Conservation (phyloP, 2,888 invertebrate genomes). For the Limnephilus lunatus region DNA sequence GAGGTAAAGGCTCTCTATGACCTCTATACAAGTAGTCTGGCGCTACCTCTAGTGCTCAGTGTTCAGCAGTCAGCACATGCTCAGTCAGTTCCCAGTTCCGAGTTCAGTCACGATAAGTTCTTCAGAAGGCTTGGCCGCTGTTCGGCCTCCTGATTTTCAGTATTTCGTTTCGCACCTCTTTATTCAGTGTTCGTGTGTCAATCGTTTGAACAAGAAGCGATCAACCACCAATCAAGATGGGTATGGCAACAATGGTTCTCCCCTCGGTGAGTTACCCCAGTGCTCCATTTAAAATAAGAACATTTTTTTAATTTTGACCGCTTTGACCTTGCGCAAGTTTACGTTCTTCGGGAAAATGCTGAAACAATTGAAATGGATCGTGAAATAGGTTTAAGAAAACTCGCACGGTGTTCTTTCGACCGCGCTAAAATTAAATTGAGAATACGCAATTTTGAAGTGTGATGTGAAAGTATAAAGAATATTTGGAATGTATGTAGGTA, state of each 20-base stretch:
- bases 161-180: slow-evolving; percentile 7
- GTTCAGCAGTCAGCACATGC: slow-evolving; percentile 51
- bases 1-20: slow-evolving; percentile 21
- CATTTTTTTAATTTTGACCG: slow-evolving; percentile 52
- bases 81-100: slow-evolving; percentile 14
- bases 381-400: not conserved
- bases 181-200: slow-evolving; percentile 12
- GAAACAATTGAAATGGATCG: not conserved
- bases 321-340: slow-evolving; percentile 57
- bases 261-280: slow-evolving; percentile 53
- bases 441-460: not conserved
- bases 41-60: not conserved
- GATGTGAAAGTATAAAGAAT: not conserved
- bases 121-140: slow-evolving; percentile 32
- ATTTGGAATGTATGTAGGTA: slow-evolving; percentile 13
- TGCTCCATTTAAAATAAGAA: slow-evolving; percentile 36
- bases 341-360: not conserved
- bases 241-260: slow-evolving; percentile 54
- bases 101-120: slow-evolving; percentile 44
- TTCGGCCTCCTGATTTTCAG: not conserved
- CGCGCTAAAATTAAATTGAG: not conserved
- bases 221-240: slow-evolving; percentile 48
- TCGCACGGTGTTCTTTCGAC: not conserved
- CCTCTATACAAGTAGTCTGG: slow-evolving; percentile 36
- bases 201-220: slow-evolving; percentile 8